Percentiles rank a stretch among this genome's conserved stretches.
phyloP scores from a whole-genome alignment of 2,113 vertebrate species.

The Marmota monax region DNA sequence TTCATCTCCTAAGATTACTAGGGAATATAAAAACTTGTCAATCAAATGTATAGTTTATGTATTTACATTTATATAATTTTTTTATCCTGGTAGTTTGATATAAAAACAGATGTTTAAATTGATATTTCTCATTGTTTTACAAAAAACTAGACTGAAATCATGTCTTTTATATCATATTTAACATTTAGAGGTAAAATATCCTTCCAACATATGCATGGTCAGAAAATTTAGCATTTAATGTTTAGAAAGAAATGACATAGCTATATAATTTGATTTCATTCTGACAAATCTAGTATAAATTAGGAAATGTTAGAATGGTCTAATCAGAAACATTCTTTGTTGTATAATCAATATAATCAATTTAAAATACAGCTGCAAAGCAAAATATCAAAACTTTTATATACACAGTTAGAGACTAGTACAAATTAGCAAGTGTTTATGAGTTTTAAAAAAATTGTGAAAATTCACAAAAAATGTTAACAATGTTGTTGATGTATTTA shows the following conservation, averaged over 20 bases:
- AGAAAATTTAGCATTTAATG: constrained; percentile 85
- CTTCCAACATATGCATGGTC: constrained; percentile 78
- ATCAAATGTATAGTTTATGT: neutral
- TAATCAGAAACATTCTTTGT: constrained; percentile 69
- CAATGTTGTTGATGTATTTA: neutral
- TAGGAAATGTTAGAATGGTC: constrained; percentile 63
- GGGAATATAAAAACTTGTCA: neutral
- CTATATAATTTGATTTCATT: constrained; percentile 84
- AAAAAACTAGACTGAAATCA: constrained; percentile 80
- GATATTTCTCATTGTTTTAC: constrained; percentile 60
- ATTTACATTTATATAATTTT: neutral
- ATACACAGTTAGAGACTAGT: neutral
- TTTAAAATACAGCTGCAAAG: neutral
- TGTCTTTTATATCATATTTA: constrained; percentile 80
- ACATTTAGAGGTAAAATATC: constrained; percentile 83
- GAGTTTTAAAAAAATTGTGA: neutral
- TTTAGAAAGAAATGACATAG: constrained; percentile 86
- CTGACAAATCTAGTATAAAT: constrained; percentile 82
- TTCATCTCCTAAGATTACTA: neutral
- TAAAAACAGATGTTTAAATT: neutral
- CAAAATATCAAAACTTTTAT: constrained; percentile 36
- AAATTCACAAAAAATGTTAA: neutral
- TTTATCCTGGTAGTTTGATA: neutral
- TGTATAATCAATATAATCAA: constrained; percentile 24
- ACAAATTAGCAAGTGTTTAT: neutral